These are phyloP conservation scores for Malacosoma neustria DNA, from an alignment of 2,888 invertebrate species.

Conservation along the genomic window DNA sequence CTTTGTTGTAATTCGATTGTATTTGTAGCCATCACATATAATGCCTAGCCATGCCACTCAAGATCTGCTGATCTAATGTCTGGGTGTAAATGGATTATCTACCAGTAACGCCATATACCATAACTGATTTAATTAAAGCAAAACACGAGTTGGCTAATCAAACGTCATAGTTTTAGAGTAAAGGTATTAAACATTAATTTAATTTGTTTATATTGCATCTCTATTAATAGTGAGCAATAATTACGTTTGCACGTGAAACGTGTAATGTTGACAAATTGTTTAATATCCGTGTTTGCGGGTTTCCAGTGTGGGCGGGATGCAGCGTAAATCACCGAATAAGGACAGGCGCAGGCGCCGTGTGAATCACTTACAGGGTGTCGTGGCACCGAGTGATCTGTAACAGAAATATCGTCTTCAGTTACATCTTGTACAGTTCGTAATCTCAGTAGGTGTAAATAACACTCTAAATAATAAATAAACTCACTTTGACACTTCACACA, in stretches of 20 bases:
- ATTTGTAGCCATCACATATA: too few relatives aligned
- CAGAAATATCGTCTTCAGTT: background rate
- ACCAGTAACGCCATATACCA: too few relatives aligned
- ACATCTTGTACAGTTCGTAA: background rate
- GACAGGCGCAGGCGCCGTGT: slow-evolving; percentile 14
- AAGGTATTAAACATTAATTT: background rate
- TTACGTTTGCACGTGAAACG: background rate
- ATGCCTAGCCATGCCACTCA: too few relatives aligned
- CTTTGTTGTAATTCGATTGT: too few relatives aligned
- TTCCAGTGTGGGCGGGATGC: slow-evolving; percentile 13
- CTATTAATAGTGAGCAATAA: background rate
- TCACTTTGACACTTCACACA: too few relatives aligned
- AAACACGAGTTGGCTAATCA: background rate
- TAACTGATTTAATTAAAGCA: background rate
- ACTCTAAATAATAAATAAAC: too few relatives aligned
- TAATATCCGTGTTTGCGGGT: slow-evolving; percentile 6
- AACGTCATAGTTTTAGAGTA: background rate
- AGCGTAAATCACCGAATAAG: slow-evolving; percentile 17
- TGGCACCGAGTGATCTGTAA: background rate
- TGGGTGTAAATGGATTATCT: too few relatives aligned
- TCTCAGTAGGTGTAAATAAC: background rate
- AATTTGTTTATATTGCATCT: background rate
- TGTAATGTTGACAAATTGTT: background rate
- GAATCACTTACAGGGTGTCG: slow-evolving; percentile 14
- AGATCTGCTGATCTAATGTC: too few relatives aligned